Evolutionary conservation across 2,113 vertebrate genomes (phyloP).

Genomic region (Holacanthus passer): DNA sequence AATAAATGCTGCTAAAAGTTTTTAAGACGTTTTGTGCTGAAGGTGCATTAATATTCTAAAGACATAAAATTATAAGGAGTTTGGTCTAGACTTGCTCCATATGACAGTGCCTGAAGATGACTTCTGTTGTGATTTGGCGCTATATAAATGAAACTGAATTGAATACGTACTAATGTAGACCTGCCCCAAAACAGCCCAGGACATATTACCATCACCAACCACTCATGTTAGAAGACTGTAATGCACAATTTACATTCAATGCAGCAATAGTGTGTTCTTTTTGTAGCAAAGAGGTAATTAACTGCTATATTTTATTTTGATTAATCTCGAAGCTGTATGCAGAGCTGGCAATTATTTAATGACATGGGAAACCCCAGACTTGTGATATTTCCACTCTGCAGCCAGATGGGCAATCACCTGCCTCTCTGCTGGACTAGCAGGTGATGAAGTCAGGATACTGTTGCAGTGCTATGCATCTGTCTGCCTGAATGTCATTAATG

Average conservation of each 20-base stretch:
- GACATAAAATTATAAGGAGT: no score
- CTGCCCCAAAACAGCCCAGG: not conserved
- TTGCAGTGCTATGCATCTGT: slow-evolving; percentile 60
- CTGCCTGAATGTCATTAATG: slow-evolving; percentile 14
- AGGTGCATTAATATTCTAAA: not conserved
- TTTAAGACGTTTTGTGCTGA: not conserved
- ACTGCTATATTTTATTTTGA: not conserved
- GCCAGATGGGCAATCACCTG: slow-evolving; percentile 57
- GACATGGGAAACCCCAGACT: not conserved
- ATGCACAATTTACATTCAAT: not conserved
- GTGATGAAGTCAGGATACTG: slow-evolving; percentile 65
- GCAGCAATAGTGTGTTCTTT: not conserved
- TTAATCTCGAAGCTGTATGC: not conserved
- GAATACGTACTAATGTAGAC: no score
- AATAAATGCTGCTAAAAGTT: not conserved
- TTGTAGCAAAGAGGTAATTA: not conserved
- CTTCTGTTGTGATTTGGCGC: no score
- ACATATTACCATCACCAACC: no score
- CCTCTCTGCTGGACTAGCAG: slow-evolving; percentile 57
- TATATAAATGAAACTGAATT: no score
- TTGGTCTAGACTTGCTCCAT: not conserved
- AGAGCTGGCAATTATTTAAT: not conserved
- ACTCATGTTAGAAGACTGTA: not conserved
- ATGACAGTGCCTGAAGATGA: no score
- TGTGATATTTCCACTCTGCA: slow-evolving; percentile 43